These are phyloP conservation scores for Myopa testacea DNA, from an alignment of 2,888 invertebrate genomes.

Conservation along the genomic window DNA sequence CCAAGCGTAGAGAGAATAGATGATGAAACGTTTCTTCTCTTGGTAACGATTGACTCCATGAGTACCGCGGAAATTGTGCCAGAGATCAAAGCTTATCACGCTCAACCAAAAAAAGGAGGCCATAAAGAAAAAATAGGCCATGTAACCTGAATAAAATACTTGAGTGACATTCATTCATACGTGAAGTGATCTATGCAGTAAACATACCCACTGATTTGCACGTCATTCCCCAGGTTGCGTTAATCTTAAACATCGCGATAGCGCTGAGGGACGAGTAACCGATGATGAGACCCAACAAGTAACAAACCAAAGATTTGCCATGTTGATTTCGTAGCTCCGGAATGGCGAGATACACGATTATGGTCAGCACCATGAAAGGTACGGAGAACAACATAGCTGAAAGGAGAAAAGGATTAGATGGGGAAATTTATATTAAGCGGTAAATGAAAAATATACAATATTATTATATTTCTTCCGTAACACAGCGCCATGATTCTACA, in stretches of 20 bases:
- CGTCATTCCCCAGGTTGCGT: slow-evolving; percentile 43
- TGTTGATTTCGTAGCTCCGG: slow-evolving; percentile 81
- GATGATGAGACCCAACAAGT: slow-evolving; percentile 75
- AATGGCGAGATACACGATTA: slow-evolving; percentile 78
- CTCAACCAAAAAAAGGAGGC: slow-evolving; percentile 88
- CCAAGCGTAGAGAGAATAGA: slow-evolving; percentile 66
- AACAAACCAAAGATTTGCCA: slow-evolving; percentile 82
- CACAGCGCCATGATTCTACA: too few species aligned
- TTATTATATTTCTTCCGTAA: too few species aligned
- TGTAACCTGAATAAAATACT: slow-evolving; percentile 71
- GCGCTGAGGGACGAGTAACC: slow-evolving; percentile 73
- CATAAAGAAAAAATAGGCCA: slow-evolving; percentile 81
- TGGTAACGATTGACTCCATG: slow-evolving; percentile 60
- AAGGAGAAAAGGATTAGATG: background rate
- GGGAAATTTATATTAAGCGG: too few species aligned
- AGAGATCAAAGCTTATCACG: slow-evolving; percentile 88
- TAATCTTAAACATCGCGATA: slow-evolving; percentile 49
- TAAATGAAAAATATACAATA: too few species aligned
- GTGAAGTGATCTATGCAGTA: background rate
- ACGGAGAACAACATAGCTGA: slow-evolving; percentile 79
- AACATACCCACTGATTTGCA: slow-evolving; percentile 58
- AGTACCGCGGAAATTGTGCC: slow-evolving; percentile 72
- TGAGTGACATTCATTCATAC: background rate
- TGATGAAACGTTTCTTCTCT: slow-evolving; percentile 63
- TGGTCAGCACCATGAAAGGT: slow-evolving; percentile 79